A percentile compares a stretch with the other conserved stretches of the same genome.
Evolutionary conservation across 2,113 vertebrate species (phyloP).

Genomic region (Serinus canaria): DNA sequence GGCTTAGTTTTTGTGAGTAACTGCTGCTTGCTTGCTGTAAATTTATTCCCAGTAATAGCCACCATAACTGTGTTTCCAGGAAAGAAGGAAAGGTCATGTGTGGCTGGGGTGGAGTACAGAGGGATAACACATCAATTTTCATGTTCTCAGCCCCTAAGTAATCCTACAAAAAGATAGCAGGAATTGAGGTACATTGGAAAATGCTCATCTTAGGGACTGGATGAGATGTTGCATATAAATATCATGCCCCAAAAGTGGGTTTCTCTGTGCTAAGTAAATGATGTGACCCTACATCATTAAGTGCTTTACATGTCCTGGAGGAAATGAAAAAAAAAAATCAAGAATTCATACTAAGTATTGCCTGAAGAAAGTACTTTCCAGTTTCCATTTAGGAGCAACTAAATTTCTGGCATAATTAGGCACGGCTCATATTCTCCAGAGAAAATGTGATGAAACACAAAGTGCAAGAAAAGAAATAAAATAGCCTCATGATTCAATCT

Average conservation of each 20-base stretch:
- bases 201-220: not conserved
- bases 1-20: not conserved
- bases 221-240: not conserved
- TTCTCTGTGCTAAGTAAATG: not conserved
- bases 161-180: not conserved
- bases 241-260: not conserved
- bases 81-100: not conserved
- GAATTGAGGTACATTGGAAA: not conserved
- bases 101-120: not conserved
- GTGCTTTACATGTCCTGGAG: not conserved
- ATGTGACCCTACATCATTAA: not conserved
- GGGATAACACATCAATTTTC: not conserved
- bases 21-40: not conserved
- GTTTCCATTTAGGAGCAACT: not conserved
- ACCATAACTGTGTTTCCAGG: not conserved
- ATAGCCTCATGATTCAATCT: conserved; percentile 20
- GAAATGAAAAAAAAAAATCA: not conserved
- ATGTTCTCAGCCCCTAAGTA: not conserved
- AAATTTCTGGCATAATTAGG: conserved; percentile 38
- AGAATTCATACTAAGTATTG: not conserved
- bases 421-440: conserved; percentile 21
- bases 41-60: not conserved
- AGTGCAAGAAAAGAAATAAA: conserved; percentile 1
- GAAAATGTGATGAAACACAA: not conserved
- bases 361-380: conserved; percentile 23